Evolutionary conservation across 2,888 invertebrate species (phyloP).

Genomic region (Hirtodrosophila duncani): DNA sequence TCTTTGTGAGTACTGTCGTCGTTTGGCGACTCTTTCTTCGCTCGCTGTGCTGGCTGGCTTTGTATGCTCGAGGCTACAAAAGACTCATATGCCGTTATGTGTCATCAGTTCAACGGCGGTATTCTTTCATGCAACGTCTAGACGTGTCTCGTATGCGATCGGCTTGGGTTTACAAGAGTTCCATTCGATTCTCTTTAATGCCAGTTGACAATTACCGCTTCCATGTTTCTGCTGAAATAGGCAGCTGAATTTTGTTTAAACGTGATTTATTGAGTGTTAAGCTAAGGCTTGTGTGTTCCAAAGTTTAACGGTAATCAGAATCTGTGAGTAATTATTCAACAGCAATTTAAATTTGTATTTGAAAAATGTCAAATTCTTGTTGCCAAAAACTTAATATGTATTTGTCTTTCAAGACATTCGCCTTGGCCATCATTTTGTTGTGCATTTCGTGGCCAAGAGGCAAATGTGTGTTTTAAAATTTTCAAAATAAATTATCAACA

Average conservation of each 20-base stretch:
- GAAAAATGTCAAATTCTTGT: no score
- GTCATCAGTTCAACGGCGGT: slow-evolving; percentile 55
- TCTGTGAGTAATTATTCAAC: no score
- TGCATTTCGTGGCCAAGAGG: slow-evolving; percentile 20
- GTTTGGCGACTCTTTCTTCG: slow-evolving; percentile 15
- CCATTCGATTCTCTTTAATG: slow-evolving; percentile 36
- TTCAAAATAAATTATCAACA: slow-evolving; percentile 13
- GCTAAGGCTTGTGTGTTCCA: neutral
- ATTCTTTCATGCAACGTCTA: slow-evolving; percentile 46
- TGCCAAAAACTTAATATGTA: no score
- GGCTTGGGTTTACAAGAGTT: slow-evolving; percentile 7
- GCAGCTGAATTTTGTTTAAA: slow-evolving; percentile 38
- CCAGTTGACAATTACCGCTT: slow-evolving; percentile 44
- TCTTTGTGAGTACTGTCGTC: slow-evolving; percentile 4
- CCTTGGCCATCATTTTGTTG: neutral
- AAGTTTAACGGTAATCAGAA: slow-evolving; percentile 18
- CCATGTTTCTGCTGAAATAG: slow-evolving; percentile 28
- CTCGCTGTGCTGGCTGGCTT: slow-evolving; percentile 18
- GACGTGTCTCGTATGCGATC: slow-evolving; percentile 44
- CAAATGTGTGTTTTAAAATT: slow-evolving; percentile 21
- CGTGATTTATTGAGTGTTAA: no score
- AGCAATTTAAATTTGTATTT: no score
- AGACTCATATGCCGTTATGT: slow-evolving; percentile 36
- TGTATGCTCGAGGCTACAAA: slow-evolving; percentile 53
- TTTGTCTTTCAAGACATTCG: slow-evolving; percentile 15